Evolutionary conservation across 30 jellyfish, hydroid and myxozoan genomes (phyloP), one percentile per base, ranked within the genome.

Genomic region (Chironex yamaguchii): DNA sequence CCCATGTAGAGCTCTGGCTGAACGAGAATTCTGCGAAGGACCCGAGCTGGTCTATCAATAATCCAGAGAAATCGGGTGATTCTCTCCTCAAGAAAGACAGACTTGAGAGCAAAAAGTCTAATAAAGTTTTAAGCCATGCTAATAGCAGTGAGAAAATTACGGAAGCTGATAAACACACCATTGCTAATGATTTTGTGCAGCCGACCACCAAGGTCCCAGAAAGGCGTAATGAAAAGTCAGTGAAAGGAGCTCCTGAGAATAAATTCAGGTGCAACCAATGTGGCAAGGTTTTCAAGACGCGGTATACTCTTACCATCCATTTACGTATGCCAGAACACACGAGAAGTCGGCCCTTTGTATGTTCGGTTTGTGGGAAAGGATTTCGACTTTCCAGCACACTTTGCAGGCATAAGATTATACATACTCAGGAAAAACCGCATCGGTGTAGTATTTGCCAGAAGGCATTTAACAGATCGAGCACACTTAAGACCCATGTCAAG

Each of bases 391-490:
- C 99, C 13, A 95, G 99, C 34, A 95, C 99, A 0, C 52, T 95
- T 21, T 95, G 99, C 67, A 89, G 99, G 33, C 99, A 95, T 67
- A 95, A 95, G 84, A 95, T 95, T 27, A 95, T 95, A 28, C 99
- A 95, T 89, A 95, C 99, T 2, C 65, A 96, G 28, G 97, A 95
- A 70, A 85, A 96, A 31, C 99, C 99, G 6, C 99, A 95, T 71
- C 93, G 92, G 27, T 95, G 99, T 62, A 84, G 79, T 54, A 62
- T 89, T 22, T 95, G 99, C 79, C 67, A 79, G 50, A 95, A 95
- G 71, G 96, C 99, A 17, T 95, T 95, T 85, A 95, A 95, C 81
- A 91, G 99, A 24, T 95, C 99, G 0, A 88, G 97, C 22, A 95
- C 99, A 12, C 52, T 95, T 70, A 95, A 95, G 72, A 95, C 99